These are phyloP conservation scores for Drosophila littoralis DNA, from an alignment of 1,140 invertebrate species.

Conservation along the genomic window DNA sequence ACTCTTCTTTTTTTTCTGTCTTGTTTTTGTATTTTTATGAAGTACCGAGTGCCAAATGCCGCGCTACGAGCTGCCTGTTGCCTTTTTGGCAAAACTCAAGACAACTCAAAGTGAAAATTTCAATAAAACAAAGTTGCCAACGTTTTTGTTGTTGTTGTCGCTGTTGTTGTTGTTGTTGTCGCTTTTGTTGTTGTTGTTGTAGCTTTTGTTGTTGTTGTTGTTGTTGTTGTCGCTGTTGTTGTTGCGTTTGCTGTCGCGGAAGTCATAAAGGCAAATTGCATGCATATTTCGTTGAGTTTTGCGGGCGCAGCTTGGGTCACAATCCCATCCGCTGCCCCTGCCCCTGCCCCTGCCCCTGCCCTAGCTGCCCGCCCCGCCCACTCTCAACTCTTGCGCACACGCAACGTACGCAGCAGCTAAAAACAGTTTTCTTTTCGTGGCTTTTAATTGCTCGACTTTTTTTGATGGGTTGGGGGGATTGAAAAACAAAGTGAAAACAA, in stretches of 20 bases:
- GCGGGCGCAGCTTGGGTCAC: not conserved
- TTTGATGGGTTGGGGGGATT: not conserved
- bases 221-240: constrained; percentile 42
- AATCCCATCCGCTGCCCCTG: not conserved
- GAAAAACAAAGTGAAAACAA: constrained; percentile 42
- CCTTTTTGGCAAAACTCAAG: constrained; percentile 48
- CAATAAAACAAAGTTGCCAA: constrained; percentile 57
- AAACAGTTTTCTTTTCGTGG: constrained; percentile 27
- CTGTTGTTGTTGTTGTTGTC: constrained; percentile 32
- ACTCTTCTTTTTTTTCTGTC: constrained; percentile 2
- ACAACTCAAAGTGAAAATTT: constrained; percentile 73
- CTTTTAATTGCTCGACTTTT: constrained; percentile 44
- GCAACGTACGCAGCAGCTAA: constrained; percentile 41
- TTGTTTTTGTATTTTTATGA: constrained; percentile 43
- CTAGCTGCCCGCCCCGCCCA: not conserved
- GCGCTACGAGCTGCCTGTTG: constrained; percentile 41
- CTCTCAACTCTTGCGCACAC: constrained; percentile 11
- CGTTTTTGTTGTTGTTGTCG: constrained; percentile 14
- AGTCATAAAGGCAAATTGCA: constrained; percentile 78
- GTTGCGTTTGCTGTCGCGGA: constrained; percentile 60
- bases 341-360: not conserved
- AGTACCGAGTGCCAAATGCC: constrained; percentile 42
- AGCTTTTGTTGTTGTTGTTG: constrained; percentile 1
- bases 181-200: constrained; percentile 29
- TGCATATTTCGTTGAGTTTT: constrained; percentile 51